Conservation (phyloP, 2,888 invertebrate species). For the Malacosoma neustria region DNA sequence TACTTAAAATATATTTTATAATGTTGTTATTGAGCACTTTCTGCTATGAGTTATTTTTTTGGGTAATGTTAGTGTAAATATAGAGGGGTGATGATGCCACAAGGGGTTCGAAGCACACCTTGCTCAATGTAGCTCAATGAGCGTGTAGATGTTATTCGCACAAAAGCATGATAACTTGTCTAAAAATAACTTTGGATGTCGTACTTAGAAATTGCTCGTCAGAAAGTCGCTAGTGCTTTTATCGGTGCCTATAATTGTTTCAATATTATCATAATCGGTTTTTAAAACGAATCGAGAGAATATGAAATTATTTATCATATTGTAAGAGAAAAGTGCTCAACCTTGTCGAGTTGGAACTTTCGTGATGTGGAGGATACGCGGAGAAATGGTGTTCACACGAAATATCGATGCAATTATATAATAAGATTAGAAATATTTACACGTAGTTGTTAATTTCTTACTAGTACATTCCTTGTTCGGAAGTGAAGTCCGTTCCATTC, state of each 20-base stretch:
- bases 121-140: slow-evolving; percentile 65
- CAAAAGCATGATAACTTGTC: slow-evolving; percentile 45
- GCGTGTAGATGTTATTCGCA: slow-evolving; percentile 45
- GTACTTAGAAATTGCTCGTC: slow-evolving; percentile 19
- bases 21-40: slow-evolving; percentile 28
- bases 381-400: slow-evolving; percentile 1
- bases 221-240: slow-evolving; percentile 40
- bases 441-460: slow-evolving; percentile 30
- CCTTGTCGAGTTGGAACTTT: slow-evolving; percentile 15
- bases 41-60: slow-evolving; percentile 24
- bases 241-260: slow-evolving; percentile 42
- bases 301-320: slow-evolving; percentile 10
- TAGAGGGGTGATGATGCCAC: slow-evolving; percentile 6
- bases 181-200: slow-evolving; percentile 18
- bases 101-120: slow-evolving; percentile 20
- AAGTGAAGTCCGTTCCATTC: slow-evolving; percentile 43
- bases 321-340: slow-evolving; percentile 27
- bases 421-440: slow-evolving; percentile 13
- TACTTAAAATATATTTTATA: slow-evolving; percentile 30
- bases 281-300: too few relatives aligned
- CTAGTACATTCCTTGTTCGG: slow-evolving; percentile 28
- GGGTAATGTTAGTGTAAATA: slow-evolving; percentile 17
- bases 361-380: background rate
- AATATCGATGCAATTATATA: slow-evolving; percentile 9
- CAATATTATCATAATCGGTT: too few relatives aligned